A percentile compares a stretch with the other conserved stretches of the same genome.
Conservation (phyloP, 2,797 vertebrate species). For the Aulostomus chinensis region DNA sequence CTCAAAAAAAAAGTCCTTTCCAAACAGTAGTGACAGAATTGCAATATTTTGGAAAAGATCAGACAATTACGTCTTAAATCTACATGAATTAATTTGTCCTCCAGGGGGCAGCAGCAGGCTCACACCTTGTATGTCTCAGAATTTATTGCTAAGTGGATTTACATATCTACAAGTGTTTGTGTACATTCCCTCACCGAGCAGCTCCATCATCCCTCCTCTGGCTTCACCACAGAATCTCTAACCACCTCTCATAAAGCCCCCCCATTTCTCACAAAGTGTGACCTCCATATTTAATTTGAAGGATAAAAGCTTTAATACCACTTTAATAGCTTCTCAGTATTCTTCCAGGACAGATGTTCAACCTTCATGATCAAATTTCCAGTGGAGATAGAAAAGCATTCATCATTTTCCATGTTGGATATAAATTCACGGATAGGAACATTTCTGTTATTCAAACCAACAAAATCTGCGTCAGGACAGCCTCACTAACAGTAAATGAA, state of each 20-base stretch:
- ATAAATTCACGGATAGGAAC: conserved; percentile 2
- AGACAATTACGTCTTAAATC: background rate
- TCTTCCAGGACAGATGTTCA: conserved; percentile 2
- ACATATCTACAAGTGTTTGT: background rate
- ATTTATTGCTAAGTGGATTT: no score
- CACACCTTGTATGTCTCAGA: no score
- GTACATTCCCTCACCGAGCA: no score
- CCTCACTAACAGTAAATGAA: background rate
- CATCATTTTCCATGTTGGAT: conserved; percentile 18
- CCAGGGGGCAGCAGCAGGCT: background rate
- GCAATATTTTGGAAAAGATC: background rate
- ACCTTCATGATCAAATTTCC: background rate
- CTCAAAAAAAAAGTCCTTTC: no score
- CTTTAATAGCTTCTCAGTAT: no score
- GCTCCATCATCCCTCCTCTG: no score
- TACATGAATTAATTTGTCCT: background rate
- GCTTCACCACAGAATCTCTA: no score
- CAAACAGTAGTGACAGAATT: no score
- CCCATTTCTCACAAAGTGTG: no score
- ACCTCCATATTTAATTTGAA: no score
- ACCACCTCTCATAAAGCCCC: no score
- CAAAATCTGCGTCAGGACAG: conserved; percentile 7
- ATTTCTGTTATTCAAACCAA: conserved; percentile 33
- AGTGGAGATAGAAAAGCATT: background rate
- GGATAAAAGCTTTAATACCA: no score